Conservation (phyloP, 2,888 invertebrate genomes). For the Megastigmus dorsalis region DNA sequence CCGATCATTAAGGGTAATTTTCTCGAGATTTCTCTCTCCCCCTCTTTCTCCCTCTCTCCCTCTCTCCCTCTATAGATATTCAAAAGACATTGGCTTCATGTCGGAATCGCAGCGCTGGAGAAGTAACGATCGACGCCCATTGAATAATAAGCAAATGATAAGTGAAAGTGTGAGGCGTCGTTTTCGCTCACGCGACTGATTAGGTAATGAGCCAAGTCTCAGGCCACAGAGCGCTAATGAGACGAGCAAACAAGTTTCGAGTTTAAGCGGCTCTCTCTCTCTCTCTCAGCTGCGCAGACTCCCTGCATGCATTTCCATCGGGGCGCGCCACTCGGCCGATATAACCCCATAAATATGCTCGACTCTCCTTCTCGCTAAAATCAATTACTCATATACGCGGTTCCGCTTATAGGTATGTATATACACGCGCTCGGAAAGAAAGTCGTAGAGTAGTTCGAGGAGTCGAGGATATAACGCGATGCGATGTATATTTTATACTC, state of each 20-base stretch:
- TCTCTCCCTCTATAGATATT: not conserved
- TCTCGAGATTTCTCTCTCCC: not conserved
- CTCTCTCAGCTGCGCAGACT: too few relatives aligned
- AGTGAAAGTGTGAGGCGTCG: conserved; percentile 45
- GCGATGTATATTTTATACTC: too few relatives aligned
- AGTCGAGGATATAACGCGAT: too few relatives aligned
- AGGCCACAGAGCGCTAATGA: conserved; percentile 35
- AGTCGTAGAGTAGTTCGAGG: too few relatives aligned
- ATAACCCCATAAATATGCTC: not conserved
- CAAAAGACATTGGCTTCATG: not conserved
- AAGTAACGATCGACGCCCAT: conserved; percentile 19
- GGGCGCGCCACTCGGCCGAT: not conserved
- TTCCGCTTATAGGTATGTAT: too few relatives aligned
- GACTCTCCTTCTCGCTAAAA: conserved; percentile 25
- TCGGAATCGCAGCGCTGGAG: not conserved
- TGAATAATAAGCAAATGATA: conserved; percentile 26
- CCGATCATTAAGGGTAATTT: conserved; percentile 34
- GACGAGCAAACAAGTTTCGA: conserved; percentile 36
- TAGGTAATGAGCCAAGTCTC: conserved; percentile 47
- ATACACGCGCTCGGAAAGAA: too few relatives aligned
- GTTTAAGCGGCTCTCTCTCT: not conserved
- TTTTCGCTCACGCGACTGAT: conserved; percentile 49
- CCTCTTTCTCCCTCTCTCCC: too few relatives aligned
- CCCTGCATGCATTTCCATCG: not conserved
- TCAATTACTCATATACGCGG: conserved; percentile 35